Percentiles rank a stretch among this genome's conserved stretches.
phyloP scores from a whole-genome alignment of 2,113 vertebrate genomes.

The Platanista minor region DNA sequence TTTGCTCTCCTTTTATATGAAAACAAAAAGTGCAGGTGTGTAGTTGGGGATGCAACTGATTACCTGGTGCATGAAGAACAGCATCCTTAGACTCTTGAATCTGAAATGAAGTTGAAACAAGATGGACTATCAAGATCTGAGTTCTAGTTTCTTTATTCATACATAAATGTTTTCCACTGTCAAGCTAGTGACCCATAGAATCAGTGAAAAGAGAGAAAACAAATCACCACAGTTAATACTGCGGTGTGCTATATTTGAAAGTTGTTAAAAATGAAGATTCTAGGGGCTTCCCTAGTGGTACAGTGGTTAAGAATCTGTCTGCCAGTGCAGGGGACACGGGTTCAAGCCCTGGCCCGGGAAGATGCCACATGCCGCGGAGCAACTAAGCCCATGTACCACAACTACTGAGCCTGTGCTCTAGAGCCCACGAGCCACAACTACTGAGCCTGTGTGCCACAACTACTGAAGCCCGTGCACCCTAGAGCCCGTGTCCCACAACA shows the following conservation, averaged over 20 bases:
- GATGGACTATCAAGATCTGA: accelerated
- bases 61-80: not conserved
- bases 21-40: not conserved
- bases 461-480: too few relatives aligned
- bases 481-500: too few relatives aligned
- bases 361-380: too few relatives aligned
- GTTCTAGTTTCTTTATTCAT: not conserved
- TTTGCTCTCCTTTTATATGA: not conserved
- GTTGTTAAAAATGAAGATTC: not conserved
- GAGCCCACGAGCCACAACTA: too few relatives aligned
- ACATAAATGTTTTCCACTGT: not conserved
- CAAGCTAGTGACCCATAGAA: not conserved
- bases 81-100: not conserved
- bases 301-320: too few relatives aligned
- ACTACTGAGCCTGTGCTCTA: too few relatives aligned
- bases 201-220: not conserved
- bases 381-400: too few relatives aligned
- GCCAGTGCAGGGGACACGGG: too few relatives aligned
- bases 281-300: too few relatives aligned
- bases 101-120: not conserved
- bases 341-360: too few relatives aligned
- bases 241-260: not conserved
- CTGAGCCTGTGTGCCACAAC: too few relatives aligned
- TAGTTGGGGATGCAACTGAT: not conserved
- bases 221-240: not conserved